A percentile compares a stretch with the other conserved stretches of the same genome.
Evolutionary conservation across 2,888 invertebrate genomes (phyloP).

Genomic region (Andrena chrysosceles): DNA sequence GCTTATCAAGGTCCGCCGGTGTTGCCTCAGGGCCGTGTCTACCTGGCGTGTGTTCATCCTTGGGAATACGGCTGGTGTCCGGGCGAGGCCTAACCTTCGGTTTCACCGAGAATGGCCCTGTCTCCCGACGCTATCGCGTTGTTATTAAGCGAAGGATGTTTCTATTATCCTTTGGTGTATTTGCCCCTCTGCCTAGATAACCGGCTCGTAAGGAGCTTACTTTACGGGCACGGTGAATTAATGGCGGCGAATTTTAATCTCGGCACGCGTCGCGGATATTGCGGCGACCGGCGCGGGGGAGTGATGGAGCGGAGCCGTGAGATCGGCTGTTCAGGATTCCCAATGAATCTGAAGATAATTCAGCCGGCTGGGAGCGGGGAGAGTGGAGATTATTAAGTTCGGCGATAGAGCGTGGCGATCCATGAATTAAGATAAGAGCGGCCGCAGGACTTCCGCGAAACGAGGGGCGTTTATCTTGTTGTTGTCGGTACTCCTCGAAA

Average conservation of each 20-base stretch:
- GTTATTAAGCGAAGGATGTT: constrained; percentile 63
- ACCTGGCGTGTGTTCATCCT: constrained; percentile 76
- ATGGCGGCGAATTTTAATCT: constrained; percentile 41
- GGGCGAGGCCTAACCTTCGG: constrained; percentile 48
- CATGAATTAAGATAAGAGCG: constrained; percentile 21
- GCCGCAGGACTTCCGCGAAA: neutral
- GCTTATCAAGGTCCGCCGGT: constrained; percentile 83
- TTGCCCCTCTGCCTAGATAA: constrained; percentile 43
- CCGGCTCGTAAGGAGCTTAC: constrained; percentile 58
- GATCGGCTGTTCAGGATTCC: constrained; percentile 26
- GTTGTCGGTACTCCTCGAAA: neutral
- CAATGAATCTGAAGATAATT: constrained; percentile 16
- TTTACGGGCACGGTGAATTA: constrained; percentile 38
- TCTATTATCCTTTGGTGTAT: constrained; percentile 63
- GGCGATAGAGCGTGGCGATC: neutral
- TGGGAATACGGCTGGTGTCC: constrained; percentile 59
- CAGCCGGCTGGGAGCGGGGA: neutral
- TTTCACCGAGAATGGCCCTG: constrained; percentile 56
- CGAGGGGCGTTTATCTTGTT: constrained; percentile 8
- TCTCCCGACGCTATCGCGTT: constrained; percentile 43
- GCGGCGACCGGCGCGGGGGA: neutral
- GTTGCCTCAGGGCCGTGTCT: constrained; percentile 80
- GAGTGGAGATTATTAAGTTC: neutral
- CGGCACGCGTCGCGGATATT: neutral
- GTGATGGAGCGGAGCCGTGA: neutral